Percentiles rank a stretch among this genome's conserved stretches.
These are phyloP conservation scores for Tachycineta bicolor DNA, from an alignment of 2,113 vertebrate species.

Conservation along the genomic window DNA sequence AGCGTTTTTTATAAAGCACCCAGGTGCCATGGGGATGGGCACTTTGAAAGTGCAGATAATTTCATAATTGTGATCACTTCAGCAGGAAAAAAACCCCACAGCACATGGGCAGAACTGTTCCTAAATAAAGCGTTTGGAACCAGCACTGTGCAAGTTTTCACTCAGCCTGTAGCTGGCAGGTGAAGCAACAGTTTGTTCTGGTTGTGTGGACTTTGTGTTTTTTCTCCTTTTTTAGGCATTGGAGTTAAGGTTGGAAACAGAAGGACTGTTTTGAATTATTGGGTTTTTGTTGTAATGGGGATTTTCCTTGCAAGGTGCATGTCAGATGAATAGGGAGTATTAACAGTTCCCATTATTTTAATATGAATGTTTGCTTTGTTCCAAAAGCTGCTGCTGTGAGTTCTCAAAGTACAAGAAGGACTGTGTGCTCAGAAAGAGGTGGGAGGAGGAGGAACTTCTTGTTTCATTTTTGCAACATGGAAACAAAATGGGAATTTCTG, in stretches of 20 bases:
- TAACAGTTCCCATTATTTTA: neutral
- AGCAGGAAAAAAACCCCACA: neutral
- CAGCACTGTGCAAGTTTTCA: neutral
- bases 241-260: neutral
- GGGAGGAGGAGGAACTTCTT: neutral
- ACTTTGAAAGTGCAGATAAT: neutral
- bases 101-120: slow-evolving; percentile 25
- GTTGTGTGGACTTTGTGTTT: neutral
- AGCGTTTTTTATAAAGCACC: neutral
- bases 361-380: neutral
- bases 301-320: neutral
- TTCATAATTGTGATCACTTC: neutral
- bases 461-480: neutral
- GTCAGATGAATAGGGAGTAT: neutral
- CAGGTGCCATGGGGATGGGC: neutral
- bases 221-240: neutral
- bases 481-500: neutral
- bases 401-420: neutral
- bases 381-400: no score
- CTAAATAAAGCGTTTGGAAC: slow-evolving; percentile 32
- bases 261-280: neutral
- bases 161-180: neutral
- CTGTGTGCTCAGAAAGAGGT: neutral
- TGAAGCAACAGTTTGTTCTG: neutral
- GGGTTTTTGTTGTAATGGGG: neutral